Evolutionary conservation across 2,113 vertebrate genomes (phyloP), one percentile per base, ranked within the genome.

Genomic region (Centropus bengalensis): DNA sequence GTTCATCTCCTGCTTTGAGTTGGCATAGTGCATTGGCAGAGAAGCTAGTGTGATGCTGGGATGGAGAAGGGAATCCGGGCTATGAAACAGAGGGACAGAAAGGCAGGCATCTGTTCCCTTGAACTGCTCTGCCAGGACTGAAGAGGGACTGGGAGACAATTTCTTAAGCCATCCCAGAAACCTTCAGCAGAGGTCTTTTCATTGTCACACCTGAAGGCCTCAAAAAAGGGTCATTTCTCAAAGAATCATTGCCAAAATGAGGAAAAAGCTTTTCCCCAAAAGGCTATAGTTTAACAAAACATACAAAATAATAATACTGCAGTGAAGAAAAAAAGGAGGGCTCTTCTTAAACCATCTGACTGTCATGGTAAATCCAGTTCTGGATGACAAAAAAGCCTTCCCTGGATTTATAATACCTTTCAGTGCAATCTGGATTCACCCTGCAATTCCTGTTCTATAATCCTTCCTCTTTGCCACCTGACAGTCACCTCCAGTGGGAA

Each of bases 381-480:
- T 67, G 67, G 71, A 71, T 60, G 64, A 83, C 88, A 82, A 68
- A 76, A 89, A 71, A 49, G 51, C 77, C 91, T 83, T 71, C 56
- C 49, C 54, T 54, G 54, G 36, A 60, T 36, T 94, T 69, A 93
- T 81, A 66, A 90, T 86, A 88, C 15, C 71, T 81, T 83, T 75
- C 76, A 83, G 22, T 68, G 40, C n/a, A 86, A 86, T 75, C 36
- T 83, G 67, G 73, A 75, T 94, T 91, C 78, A 55, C 18, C 80
- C 82, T 91, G 75, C 42, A 70, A 77, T 83, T 86, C 90, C 68
- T 51, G 79, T 71, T 76, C 69, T 83, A n/a, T 45, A 86, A 83
- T 88, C n/a, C 47, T 86, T 86, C 76, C 27, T 88, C 58, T 88
- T 89, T 91, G 56, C 56, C 73, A 93, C 74, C 79, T 90, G 88